Base-by-base conservation (phyloP, 2,888 invertebrate genomes). In the Sinhomidia bicolor region DNA sequence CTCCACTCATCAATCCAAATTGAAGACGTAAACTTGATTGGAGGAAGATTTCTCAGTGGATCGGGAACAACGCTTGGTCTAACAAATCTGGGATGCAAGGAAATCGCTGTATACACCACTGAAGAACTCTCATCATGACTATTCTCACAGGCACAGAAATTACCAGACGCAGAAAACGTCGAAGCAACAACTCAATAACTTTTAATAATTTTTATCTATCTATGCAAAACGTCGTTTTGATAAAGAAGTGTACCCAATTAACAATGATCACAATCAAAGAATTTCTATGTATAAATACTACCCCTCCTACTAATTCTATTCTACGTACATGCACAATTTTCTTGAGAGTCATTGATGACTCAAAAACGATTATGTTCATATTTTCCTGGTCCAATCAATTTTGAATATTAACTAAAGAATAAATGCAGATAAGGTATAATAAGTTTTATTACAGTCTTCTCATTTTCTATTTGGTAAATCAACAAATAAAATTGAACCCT, bases 11-110 rank as follows among this genome's bases (percentile, higher is more conserved):
- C 85, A 6, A 89, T 92, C 14, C 89, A 89, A 10, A 89, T 91
- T 54, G 91, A 91, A 76, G 91, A 91, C 60, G 89, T 89, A 85
- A 90, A 91, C 14, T 81, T 91, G 4, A 90, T 92, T 5, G 92
- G 92, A 41, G 92, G 91, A 44, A 85, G 78, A 26, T 92, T 92
- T 62, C 71, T 92, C 20, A 90, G 88, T 60, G 57, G 76, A 12
- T 23, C 44, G 23, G 92, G 92, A 57, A 89, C 62, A 9, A 74
- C 76, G 12, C 29, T 92, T 29, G 92, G 89, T 0, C 79, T 91
- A 0, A 82, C 91, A 9, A 89, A 89, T 54, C 86, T 84, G 79
- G 90, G 90, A 23, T 87, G 65, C 12, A 90, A 89, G 68, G 91
- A 91, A 44, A n/a, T 91, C 0, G 89, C 85, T 44, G 76, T 91